A percentile compares a stretch with the other conserved stretches of the same genome.
phyloP scores from a whole-genome alignment of 2,113 vertebrate species.

The Murina feae region DNA sequence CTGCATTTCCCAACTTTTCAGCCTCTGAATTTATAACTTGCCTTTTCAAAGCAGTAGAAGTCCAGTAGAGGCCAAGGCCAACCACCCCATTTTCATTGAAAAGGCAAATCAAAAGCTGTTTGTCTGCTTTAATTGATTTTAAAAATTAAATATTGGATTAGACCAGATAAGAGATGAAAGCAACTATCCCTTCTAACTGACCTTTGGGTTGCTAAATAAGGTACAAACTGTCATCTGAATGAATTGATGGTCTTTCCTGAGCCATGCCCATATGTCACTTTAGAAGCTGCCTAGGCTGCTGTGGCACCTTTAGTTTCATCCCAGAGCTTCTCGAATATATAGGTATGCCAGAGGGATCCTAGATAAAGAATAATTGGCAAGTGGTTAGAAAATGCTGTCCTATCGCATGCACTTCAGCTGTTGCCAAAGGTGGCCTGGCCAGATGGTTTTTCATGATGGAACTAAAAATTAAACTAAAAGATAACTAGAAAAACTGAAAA shows the following conservation, averaged over 20 bases:
- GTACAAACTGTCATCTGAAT: not conserved
- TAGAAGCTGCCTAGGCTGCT: not conserved
- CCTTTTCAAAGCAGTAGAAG: not conserved
- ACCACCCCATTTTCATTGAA: not conserved
- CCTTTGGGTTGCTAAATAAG: not conserved
- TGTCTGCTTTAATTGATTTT: not conserved
- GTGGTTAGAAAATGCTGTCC: not conserved
- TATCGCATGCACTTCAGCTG: not conserved
- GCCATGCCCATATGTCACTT: not conserved
- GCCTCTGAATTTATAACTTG: not conserved
- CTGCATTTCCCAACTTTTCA: not conserved
- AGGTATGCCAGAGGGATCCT: not conserved
- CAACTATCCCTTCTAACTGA: not conserved
- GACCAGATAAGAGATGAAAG: not conserved
- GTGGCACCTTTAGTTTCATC: not conserved
- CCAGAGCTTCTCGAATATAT: not conserved
- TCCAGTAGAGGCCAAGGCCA: not conserved
- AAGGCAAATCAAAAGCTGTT: not conserved
- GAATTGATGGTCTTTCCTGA: not conserved
- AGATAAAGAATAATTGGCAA: not conserved
- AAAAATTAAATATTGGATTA: not conserved
- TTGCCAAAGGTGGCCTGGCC: not conserved
- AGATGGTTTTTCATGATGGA: not conserved
- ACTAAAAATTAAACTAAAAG: not conserved
- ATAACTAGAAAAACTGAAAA: not conserved